Evolutionary conservation across 2,113 vertebrate species (phyloP).

Genomic region (Pangasianodon hypophthalmus): DNA sequence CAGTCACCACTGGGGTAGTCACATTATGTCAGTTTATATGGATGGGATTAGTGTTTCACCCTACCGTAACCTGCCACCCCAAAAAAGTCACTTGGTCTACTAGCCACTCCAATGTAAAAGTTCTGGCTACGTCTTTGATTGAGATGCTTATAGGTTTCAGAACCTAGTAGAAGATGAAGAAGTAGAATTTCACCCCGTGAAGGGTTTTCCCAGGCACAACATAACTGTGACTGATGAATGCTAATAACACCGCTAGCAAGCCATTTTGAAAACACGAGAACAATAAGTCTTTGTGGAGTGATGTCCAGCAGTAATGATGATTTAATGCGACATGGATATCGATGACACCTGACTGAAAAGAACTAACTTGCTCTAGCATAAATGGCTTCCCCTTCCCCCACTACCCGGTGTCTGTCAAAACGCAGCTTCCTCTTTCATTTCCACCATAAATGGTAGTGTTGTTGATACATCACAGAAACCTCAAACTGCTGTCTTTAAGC

Average conservation of each 20-base stretch:
- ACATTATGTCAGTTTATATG: background rate
- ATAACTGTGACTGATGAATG: background rate
- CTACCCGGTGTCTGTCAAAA: background rate
- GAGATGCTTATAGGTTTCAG: background rate
- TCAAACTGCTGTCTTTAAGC: constrained; percentile 1
- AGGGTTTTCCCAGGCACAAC: background rate
- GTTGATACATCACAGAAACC: constrained; percentile 26
- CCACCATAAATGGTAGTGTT: constrained; percentile 48
- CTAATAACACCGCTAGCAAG: background rate
- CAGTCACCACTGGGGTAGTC: background rate
- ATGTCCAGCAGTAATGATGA: background rate
- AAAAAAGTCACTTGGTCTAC: background rate
- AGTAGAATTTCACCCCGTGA: background rate
- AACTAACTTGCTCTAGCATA: background rate
- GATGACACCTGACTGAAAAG: background rate
- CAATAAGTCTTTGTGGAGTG: background rate
- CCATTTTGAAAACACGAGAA: background rate
- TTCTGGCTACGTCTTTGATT: background rate
- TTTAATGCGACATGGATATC: background rate
- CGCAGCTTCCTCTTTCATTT: constrained; percentile 50
- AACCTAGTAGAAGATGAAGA: background rate
- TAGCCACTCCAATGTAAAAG: background rate
- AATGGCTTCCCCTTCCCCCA: background rate
- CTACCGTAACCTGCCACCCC: background rate
- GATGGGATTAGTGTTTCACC: background rate